Conservation (phyloP, 2,888 invertebrate species). For the Drosophila mimica region DNA sequence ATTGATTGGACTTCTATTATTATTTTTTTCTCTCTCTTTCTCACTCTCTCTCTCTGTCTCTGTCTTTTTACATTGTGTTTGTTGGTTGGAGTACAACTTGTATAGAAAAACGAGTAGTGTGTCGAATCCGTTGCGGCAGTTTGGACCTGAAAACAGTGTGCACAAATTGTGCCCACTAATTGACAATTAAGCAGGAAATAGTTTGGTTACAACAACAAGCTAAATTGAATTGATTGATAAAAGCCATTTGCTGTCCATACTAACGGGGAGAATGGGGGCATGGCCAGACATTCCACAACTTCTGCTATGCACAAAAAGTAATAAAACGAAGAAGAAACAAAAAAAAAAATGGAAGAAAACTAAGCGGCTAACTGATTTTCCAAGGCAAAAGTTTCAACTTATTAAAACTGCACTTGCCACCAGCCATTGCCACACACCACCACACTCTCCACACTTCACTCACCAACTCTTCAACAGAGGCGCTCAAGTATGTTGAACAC, state of each 20-base stretch:
- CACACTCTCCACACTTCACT: background rate
- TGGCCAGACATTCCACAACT: constrained; percentile 40
- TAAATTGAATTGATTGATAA: constrained; percentile 76
- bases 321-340: constrained; percentile 1
- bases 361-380: constrained; percentile 80
- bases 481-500: constrained; percentile 81
- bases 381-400: constrained; percentile 75
- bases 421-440: constrained; percentile 22
- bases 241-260: constrained; percentile 49
- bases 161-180: constrained; percentile 72
- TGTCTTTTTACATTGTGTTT: background rate
- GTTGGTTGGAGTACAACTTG: constrained; percentile 12
- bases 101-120: constrained; percentile 11
- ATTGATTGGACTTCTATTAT: constrained; percentile 65
- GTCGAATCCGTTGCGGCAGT: constrained; percentile 64
- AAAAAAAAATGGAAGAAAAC: constrained; percentile 38
- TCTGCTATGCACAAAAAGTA: constrained; percentile 8
- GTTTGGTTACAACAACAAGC: constrained; percentile 56
- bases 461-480: constrained; percentile 49
- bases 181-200: constrained; percentile 78
- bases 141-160: constrained; percentile 55
- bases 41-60: background rate
- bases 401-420: constrained; percentile 78
- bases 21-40: background rate
- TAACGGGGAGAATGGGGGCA: background rate